phyloP scores from a whole-genome alignment of 2,113 vertebrate species.

The Falcunculus frontatus region DNA sequence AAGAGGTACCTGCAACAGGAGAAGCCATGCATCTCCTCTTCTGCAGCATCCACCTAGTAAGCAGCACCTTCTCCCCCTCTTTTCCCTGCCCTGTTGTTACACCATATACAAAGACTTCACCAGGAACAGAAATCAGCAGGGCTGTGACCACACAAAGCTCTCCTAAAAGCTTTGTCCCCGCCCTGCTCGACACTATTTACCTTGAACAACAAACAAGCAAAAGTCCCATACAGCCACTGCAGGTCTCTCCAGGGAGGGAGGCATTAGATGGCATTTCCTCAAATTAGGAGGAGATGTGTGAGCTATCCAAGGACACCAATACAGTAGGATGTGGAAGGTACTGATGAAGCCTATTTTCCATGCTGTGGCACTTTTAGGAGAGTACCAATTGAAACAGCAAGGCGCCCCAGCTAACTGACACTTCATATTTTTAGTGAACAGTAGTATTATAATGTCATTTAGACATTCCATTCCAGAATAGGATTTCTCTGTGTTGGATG shows the following conservation, averaged over 20 bases:
- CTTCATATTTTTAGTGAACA: background rate
- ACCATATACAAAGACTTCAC: background rate
- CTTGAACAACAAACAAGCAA: background rate
- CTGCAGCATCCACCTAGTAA: background rate
- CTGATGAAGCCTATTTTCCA: slow-evolving; percentile 2
- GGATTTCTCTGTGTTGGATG: background rate
- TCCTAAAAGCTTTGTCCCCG: background rate
- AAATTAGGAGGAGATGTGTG: background rate
- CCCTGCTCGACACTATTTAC: background rate
- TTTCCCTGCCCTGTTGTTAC: background rate
- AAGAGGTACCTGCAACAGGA: background rate
- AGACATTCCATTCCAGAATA: background rate
- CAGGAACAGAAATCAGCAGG: background rate
- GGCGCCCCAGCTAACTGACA: background rate
- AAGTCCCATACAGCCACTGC: background rate
- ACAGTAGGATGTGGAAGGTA: background rate
- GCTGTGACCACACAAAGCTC: background rate
- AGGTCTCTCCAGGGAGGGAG: background rate
- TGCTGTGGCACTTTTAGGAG: background rate
- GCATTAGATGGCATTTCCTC: background rate
- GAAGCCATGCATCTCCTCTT: background rate
- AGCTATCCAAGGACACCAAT: background rate
- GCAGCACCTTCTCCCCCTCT: background rate
- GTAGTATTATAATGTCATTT: background rate
- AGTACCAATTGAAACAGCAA: slow-evolving; percentile 23